Evolutionary conservation across 2,113 vertebrate genomes (phyloP).

Genomic region (Petrocephalus zakoni): DNA sequence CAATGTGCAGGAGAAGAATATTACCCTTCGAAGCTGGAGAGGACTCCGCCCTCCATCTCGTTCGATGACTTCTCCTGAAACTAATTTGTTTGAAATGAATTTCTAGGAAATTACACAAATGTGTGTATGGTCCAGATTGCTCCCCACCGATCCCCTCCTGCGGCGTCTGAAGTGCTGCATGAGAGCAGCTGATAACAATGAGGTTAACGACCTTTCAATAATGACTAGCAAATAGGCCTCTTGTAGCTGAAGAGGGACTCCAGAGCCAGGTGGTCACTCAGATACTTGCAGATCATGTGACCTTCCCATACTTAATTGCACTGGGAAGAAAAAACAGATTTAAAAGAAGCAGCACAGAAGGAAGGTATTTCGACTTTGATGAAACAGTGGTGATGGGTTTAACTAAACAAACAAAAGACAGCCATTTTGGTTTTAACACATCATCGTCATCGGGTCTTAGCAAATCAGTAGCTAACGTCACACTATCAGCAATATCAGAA

Average conservation of each 20-base stretch:
- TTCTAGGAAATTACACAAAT: not conserved
- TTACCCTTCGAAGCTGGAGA: not conserved
- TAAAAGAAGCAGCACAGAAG: not conserved
- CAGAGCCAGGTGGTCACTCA: not conserved
- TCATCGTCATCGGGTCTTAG: not conserved
- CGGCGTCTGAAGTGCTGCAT: not conserved
- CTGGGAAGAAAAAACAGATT: not conserved
- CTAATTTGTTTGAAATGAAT: not conserved
- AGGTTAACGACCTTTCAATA: not conserved
- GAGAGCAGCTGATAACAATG: conserved; percentile 4
- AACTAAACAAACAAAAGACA: not conserved
- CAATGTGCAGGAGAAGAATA: not conserved
- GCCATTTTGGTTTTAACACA: not conserved
- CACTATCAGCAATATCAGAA: not conserved
- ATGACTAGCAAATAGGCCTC: not conserved
- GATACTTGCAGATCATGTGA: not conserved
- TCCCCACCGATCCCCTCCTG: not conserved
- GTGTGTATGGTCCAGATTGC: not conserved
- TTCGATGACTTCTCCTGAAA: not conserved
- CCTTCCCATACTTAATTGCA: not conserved
- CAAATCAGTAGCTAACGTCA: not conserved
- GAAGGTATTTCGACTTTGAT: not conserved
- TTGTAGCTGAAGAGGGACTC: not conserved
- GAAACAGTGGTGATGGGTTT: not conserved
- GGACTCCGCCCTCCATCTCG: not conserved